A percentile compares a stretch with the other conserved stretches of the same genome.
phyloP scores from a whole-genome alignment of 2,888 invertebrate genomes.

The Anticlea derivata region DNA sequence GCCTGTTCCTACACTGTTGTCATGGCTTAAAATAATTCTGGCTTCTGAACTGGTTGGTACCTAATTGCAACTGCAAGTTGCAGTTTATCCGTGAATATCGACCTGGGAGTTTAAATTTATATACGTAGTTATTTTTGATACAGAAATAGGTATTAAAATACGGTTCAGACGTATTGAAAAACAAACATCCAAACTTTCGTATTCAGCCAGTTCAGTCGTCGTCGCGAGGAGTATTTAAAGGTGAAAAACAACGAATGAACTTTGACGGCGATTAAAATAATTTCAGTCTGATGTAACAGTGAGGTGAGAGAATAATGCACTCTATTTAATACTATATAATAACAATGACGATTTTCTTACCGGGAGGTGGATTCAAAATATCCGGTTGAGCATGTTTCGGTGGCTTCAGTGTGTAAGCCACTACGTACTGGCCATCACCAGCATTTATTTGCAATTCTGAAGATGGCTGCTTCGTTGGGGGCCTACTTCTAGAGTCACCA shows the following conservation, averaged over 20 bases:
- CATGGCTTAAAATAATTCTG: too few relatives aligned
- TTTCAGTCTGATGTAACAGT: too few relatives aligned
- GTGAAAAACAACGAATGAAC: too few relatives aligned
- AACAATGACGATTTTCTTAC: slow-evolving; percentile 58
- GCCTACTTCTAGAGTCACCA: slow-evolving; percentile 41
- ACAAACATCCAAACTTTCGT: too few relatives aligned
- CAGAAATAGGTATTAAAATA: too few relatives aligned
- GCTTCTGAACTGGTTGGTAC: slow-evolving; percentile 27
- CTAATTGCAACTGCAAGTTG: slow-evolving; percentile 35
- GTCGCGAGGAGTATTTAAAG: too few relatives aligned
- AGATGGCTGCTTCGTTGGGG: slow-evolving; percentile 67
- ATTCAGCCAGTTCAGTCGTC: too few relatives aligned
- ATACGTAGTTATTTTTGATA: background rate
- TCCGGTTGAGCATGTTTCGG: slow-evolving; percentile 87
- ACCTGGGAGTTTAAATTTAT: slow-evolving; percentile 3
- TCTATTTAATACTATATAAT: too few relatives aligned
- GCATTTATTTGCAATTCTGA: slow-evolving; percentile 85
- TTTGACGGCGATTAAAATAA: too few relatives aligned
- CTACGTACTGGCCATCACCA: slow-evolving; percentile 92
- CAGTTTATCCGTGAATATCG: slow-evolving; percentile 26
- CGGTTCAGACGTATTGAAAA: too few relatives aligned
- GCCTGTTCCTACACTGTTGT: background rate
- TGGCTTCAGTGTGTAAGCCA: slow-evolving; percentile 92
- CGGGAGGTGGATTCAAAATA: slow-evolving; percentile 91
- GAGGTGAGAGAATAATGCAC: too few relatives aligned